Base-by-base conservation (phyloP, 2,113 vertebrate genomes). In the Symphodus melops region DNA sequence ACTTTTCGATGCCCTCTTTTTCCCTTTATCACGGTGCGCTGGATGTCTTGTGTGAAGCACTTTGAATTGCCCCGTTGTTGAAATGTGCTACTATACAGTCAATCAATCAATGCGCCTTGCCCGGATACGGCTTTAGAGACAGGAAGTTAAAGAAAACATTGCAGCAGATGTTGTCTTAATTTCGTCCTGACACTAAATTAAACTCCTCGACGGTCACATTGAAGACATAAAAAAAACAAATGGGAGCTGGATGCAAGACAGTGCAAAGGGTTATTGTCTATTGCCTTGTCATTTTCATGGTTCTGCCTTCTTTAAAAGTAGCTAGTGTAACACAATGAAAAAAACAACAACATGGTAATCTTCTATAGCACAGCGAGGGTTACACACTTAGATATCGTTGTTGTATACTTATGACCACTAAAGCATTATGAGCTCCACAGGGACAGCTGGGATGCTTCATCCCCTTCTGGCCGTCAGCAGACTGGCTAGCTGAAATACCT, bases 361-460 rank as follows among this genome's bases (percentile, higher is more conserved):
- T 9, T 54, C 7, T 20, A 1, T 55, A 8, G 21, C 16, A 59
- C 37, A 52, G 33, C 17, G n/a, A 4, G 16, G 17, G 16, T 17
- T 48, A 55, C 17, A 63, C 48, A 44, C 36, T 41, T 9, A 51
- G 25, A 17, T 58, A 42, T 8, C 20, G 5, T 17, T n/a, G 39
- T 23, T n/a, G 21, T 56, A 33, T 54, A 63, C n/a, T 70, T 49
- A 39, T 46, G 23, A 72, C 16, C 9, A 8, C 13, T 56, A 59
- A 48, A 20, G 21, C n/a, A 6, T 72, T 62, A 41, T 17, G 37
- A 46, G 23, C 25, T 48, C 14, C 1, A 8, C 16, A 19, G 39
- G 73, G 75, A 82, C 65, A 85, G 84, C 69, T 79, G 77, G 74
- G 78, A 69, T 72, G 74, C 59, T 70, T 36, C 12, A 3, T 63